Conservation (phyloP, 1,140 invertebrate species). For the Melanaphis sacchari region DNA sequence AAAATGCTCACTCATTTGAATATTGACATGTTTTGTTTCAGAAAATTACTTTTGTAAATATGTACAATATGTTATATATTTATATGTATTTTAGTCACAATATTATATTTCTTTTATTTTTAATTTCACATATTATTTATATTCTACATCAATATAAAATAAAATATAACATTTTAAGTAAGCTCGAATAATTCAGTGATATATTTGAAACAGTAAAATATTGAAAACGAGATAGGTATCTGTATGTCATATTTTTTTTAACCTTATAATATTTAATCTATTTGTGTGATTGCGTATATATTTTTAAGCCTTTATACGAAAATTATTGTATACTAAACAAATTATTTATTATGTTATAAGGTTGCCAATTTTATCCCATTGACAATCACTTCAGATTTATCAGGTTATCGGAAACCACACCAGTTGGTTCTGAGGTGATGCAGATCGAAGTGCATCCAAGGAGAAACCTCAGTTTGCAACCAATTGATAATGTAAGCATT, state of each 20-base stretch:
- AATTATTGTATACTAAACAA: neutral
- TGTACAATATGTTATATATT: no score
- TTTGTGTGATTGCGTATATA: neutral
- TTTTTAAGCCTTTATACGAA: neutral
- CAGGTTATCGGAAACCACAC: conserved; percentile 75
- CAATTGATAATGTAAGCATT: conserved; percentile 71
- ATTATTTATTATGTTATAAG: conserved; percentile 64
- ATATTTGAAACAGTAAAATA: neutral
- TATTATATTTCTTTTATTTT: no score
- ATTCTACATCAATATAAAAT: no score
- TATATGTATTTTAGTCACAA: no score
- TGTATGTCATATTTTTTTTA: neutral
- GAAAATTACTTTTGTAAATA: no score
- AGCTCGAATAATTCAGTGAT: no score
- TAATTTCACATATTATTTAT: no score
- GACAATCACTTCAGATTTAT: conserved; percentile 81
- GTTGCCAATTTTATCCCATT: conserved; percentile 79
- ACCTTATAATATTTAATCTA: neutral
- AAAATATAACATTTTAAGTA: no score
- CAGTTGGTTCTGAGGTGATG: conserved; percentile 74
- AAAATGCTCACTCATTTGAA: no score
- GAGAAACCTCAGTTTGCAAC: conserved; percentile 73
- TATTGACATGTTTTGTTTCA: no score
- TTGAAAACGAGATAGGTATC: neutral
- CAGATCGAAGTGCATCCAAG: conserved; percentile 77